phyloP scores from a whole-genome alignment of 1,140 invertebrate species.

The Brachystomella parvula region DNA sequence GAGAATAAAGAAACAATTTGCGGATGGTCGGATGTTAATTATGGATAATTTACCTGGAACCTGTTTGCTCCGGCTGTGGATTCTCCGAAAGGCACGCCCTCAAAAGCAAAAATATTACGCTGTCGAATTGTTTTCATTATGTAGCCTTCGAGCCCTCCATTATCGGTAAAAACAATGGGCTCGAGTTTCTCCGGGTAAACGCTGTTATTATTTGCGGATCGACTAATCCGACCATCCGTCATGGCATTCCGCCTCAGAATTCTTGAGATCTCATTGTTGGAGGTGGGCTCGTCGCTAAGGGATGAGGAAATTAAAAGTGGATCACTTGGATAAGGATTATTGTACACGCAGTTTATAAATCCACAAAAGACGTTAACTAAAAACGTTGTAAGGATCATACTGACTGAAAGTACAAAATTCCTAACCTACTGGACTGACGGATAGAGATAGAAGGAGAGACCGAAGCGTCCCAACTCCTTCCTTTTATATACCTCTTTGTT shows the following conservation, averaged over 20 bases:
- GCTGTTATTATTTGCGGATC: neutral
- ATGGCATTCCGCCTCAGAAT: neutral
- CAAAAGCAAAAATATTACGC: neutral
- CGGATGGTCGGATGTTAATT: no score
- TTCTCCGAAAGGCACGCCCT: slow-evolving; percentile 13
- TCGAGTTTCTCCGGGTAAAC: neutral
- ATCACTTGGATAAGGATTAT: neutral
- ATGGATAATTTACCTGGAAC: neutral
- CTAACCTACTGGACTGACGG: neutral
- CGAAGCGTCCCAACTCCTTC: neutral
- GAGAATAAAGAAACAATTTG: no score
- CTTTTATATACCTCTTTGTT: neutral
- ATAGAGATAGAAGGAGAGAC: neutral
- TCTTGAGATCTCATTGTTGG: neutral
- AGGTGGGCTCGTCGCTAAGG: slow-evolving; percentile 45
- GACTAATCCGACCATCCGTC: neutral
- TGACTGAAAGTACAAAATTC: neutral
- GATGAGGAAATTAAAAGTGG: slow-evolving; percentile 55
- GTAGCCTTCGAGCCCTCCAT: neutral
- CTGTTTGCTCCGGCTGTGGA: neutral
- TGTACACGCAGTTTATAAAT: neutral
- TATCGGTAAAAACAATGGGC: neutral
- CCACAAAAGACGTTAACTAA: neutral
- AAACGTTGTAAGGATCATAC: neutral
- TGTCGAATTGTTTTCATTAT: slow-evolving; percentile 3